These are phyloP conservation scores for Crotophaga sulcirostris DNA, from an alignment of 2,113 vertebrate species.

Conservation along the genomic window DNA sequence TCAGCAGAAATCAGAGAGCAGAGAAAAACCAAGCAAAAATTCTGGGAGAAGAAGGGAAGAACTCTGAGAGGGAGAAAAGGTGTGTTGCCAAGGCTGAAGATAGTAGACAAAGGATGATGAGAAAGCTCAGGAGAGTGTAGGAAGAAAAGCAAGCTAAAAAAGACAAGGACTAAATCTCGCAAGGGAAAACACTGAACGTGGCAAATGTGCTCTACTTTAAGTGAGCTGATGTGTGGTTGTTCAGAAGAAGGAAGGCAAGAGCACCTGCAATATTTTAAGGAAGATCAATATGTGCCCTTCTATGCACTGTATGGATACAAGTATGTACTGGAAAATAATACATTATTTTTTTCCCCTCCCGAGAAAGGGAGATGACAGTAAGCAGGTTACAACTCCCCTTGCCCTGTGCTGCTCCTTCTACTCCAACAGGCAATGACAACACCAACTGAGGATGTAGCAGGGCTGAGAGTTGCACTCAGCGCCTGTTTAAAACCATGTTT, in stretches of 20 bases:
- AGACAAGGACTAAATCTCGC: background rate
- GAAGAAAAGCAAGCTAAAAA: constrained; percentile 4
- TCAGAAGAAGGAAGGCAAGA: background rate
- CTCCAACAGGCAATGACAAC: background rate
- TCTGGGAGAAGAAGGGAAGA: background rate
- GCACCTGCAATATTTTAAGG: background rate
- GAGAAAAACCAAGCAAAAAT: background rate
- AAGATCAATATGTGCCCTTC: background rate
- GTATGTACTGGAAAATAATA: background rate
- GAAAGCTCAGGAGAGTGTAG: constrained; percentile 3
- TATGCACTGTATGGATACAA: background rate
- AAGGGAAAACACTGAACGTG: background rate
- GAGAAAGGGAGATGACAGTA: background rate
- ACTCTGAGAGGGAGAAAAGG: background rate
- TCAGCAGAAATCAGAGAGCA: background rate
- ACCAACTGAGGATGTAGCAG: background rate
- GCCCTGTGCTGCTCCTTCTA: background rate
- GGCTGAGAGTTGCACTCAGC: background rate
- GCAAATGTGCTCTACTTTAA: background rate
- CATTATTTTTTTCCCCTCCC: background rate
- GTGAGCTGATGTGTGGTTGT: background rate
- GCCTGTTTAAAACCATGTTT: background rate
- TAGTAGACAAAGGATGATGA: constrained; percentile 27
- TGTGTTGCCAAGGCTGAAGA: constrained; percentile 9
- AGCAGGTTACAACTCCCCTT: background rate